Conservation (phyloP, 2,113 vertebrate genomes). For the Phylloscopus trochilus region DNA sequence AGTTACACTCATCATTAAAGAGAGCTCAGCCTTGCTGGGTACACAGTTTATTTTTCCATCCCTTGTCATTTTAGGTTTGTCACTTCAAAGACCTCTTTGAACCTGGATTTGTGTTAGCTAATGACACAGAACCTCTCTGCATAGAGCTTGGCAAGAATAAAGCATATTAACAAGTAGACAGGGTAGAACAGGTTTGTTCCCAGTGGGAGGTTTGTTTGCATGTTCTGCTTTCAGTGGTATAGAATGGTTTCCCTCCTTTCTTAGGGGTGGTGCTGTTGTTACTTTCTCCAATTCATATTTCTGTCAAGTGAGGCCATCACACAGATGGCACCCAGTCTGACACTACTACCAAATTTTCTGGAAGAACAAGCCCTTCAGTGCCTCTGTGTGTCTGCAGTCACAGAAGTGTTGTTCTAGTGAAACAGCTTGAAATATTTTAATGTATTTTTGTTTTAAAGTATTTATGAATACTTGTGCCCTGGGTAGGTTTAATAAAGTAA, state of each 20-base stretch:
- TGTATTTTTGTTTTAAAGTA: not conserved
- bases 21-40: not conserved
- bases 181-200: not conserved
- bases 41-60: conserved; percentile 21
- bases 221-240: not conserved
- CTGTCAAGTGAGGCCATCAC: not conserved
- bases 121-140: conserved; percentile 4
- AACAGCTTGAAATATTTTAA: not conserved
- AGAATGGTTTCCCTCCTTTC: not conserved
- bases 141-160: not conserved
- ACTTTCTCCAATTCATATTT: not conserved
- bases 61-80: conserved; percentile 15
- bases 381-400: not conserved
- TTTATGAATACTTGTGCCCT: not conserved
- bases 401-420: not conserved
- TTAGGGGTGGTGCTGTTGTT: not conserved
- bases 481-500: not conserved
- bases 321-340: not conserved
- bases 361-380: not conserved
- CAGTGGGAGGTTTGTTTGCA: not conserved
- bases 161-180: not conserved
- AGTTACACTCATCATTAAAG: not conserved
- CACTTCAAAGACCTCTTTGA: conserved; percentile 50
- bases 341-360: not conserved
- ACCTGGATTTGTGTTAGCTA: conserved; percentile 14